Percentiles rank a stretch among this genome's conserved stretches.
Conservation (phyloP, 2,797 vertebrate genomes). For the Pseudochirops cupreus region DNA sequence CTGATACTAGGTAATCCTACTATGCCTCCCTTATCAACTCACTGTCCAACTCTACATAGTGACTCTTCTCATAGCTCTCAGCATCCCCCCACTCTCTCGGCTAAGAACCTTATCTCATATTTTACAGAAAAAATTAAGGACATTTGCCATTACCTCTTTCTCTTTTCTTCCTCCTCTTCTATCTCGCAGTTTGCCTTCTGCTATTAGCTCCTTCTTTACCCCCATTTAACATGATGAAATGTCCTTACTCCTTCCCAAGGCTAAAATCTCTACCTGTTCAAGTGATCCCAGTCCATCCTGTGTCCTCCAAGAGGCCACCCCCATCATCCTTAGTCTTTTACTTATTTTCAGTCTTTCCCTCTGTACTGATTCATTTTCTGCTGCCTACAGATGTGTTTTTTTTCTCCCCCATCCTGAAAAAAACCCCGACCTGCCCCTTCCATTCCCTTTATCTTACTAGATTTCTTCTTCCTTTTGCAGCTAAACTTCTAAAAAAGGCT, state of each 20-base stretch:
- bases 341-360: background rate
- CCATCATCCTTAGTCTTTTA: background rate
- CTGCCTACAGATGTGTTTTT: background rate
- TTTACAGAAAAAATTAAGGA: background rate
- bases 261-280: background rate
- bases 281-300: background rate
- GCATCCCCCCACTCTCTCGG: too few species aligned
- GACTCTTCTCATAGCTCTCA: background rate
- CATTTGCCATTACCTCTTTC: background rate
- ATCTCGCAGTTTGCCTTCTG: background rate
- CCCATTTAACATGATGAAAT: background rate
- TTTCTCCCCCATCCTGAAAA: background rate
- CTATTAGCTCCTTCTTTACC: background rate
- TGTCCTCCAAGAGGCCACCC: background rate
- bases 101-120: background rate
- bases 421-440: background rate
- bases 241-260: background rate
- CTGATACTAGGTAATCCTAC: background rate
- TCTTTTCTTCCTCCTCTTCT: background rate
- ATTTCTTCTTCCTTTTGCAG: background rate
- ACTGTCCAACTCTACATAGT: background rate
- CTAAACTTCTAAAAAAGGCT: background rate
- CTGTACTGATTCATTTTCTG: background rate
- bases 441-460: background rate
- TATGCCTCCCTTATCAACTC: background rate